phyloP scores from a whole-genome alignment of 2,888 invertebrate genomes.

The Callyntrura sp. region DNA sequence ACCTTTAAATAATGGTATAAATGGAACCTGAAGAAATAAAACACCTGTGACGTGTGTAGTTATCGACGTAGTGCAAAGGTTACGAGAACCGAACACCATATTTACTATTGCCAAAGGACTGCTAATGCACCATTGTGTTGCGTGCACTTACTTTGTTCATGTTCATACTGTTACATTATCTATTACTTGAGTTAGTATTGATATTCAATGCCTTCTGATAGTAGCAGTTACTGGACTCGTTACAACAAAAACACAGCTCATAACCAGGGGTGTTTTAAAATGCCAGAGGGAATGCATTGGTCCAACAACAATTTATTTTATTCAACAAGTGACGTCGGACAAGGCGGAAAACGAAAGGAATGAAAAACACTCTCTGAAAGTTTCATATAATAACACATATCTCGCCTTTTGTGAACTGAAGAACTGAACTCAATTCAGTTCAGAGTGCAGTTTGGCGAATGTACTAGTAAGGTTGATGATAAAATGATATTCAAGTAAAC shows the following conservation, averaged over 20 bases:
- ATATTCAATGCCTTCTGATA: no score
- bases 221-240: no score
- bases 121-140: not conserved
- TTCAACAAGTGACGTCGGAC: slow-evolving; percentile 21
- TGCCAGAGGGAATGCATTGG: not conserved
- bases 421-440: not conserved
- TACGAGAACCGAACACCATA: no score
- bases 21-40: not conserved
- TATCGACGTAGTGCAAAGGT: not conserved
- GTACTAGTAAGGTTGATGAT: not conserved
- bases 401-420: slow-evolving; percentile 10
- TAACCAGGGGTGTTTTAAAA: slow-evolving; percentile 7
- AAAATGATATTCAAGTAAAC: slow-evolving; percentile 38
- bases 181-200: no score
- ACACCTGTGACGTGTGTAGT: slow-evolving; percentile 9
- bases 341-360: no score
- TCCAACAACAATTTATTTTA: slow-evolving; percentile 27
- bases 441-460: not conserved
- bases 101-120: not conserved
- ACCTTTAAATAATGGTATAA: not conserved
- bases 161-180: no score
- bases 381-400: no score
- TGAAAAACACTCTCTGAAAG: no score
- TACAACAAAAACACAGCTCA: no score
- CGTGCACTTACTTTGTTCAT: no score